These are phyloP conservation scores for Rugalucina vietnamica DNA, from an alignment of 2,888 invertebrate species.

Conservation along the genomic window DNA sequence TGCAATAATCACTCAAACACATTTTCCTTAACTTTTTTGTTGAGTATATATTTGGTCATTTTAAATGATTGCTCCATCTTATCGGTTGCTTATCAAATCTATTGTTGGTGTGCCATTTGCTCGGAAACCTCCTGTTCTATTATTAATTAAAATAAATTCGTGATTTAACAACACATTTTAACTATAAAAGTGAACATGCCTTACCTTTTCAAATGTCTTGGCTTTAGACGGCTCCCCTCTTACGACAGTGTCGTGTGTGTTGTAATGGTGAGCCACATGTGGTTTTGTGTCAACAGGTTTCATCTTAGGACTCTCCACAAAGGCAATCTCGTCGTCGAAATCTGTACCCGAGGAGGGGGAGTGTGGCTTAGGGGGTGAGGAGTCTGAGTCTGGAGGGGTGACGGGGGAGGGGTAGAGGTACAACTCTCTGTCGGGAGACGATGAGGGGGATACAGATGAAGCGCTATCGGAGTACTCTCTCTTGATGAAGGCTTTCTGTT, in stretches of 20 bases:
- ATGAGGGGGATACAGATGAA: constrained; percentile 77
- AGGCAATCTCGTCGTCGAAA: constrained; percentile 68
- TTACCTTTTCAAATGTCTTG: constrained; percentile 57
- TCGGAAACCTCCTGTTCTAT: too few relatives aligned
- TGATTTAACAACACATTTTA: too few relatives aligned
- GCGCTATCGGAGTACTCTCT: constrained; percentile 79
- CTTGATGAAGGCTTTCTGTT: constrained; percentile 73
- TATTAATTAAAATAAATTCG: too few relatives aligned
- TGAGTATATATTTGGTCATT: too few relatives aligned
- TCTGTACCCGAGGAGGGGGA: constrained; percentile 81
- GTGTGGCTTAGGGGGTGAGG: constrained; percentile 81
- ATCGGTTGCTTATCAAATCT: too few relatives aligned
- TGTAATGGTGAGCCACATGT: background rate
- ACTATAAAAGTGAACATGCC: background rate
- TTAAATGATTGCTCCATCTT: too few relatives aligned
- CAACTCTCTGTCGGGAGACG: constrained; percentile 77
- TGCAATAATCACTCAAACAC: too few relatives aligned
- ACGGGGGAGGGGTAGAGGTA: constrained; percentile 81
- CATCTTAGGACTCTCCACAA: constrained; percentile 41
- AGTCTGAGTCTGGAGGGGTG: constrained; percentile 80
- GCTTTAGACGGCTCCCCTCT: constrained; percentile 45
- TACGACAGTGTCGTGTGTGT: background rate
- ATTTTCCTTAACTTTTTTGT: too few relatives aligned
- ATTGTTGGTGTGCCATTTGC: too few relatives aligned
- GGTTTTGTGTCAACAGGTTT: background rate